A percentile compares a stretch with the other conserved stretches of the same genome.
Evolutionary conservation across 2,888 invertebrate genomes (phyloP).

Genomic region (Malthinus flaveolus): DNA sequence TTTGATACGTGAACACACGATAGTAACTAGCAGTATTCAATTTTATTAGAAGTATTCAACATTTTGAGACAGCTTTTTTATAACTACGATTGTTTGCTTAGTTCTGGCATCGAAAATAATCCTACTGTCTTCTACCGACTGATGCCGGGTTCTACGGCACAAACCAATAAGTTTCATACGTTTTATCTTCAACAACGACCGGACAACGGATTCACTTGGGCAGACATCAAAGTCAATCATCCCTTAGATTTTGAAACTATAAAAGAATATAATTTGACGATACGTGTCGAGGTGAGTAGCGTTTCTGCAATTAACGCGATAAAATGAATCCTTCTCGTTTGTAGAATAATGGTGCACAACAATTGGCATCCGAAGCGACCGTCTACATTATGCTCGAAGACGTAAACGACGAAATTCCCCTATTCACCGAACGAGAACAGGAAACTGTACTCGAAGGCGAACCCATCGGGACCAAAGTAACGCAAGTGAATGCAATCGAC

Average conservation of each 20-base stretch:
- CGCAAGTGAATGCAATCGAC: conserved; percentile 94
- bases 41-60: conserved; percentile 11
- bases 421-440: conserved; percentile 93
- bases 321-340: conserved; percentile 31
- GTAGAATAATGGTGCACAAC: conserved; percentile 94
- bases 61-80: background rate
- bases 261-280: conserved; percentile 93
- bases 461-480: conserved; percentile 92
- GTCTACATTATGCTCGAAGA: conserved; percentile 93
- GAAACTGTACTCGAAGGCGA: conserved; percentile 95
- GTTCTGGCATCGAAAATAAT: conserved; percentile 95
- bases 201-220: conserved; percentile 92
- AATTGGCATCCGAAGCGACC: conserved; percentile 91
- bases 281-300: conserved; percentile 85
- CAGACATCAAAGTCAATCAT: conserved; percentile 95
- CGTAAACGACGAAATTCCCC: conserved; percentile 95
- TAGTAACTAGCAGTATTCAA: conserved; percentile 32
- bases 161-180: conserved; percentile 94
- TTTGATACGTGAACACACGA: conserved; percentile 34
- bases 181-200: conserved; percentile 94
- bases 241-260: conserved; percentile 93
- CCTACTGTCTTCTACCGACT: conserved; percentile 94
- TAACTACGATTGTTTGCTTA: conserved; percentile 52
- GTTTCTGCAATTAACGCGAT: background rate
- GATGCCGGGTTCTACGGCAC: conserved; percentile 94